Conservation (phyloP, 2,797 vertebrate species). For the Borostomias antarcticus region DNA sequence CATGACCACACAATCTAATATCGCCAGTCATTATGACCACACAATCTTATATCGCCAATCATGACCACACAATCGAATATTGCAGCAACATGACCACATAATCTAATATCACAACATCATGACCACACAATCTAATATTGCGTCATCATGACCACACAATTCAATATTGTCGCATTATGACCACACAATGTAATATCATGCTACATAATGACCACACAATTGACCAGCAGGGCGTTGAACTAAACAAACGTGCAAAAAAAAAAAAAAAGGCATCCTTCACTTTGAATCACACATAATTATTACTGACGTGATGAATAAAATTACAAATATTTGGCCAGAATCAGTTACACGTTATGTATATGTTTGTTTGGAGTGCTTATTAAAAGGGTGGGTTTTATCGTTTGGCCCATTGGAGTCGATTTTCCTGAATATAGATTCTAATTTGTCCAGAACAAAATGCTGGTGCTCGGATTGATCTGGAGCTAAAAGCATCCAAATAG, state of each 20-base stretch:
- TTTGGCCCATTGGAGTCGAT: constrained; percentile 42
- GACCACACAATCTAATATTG: background rate
- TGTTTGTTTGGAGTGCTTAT: constrained; percentile 44
- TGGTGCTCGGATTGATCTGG: constrained; percentile 54
- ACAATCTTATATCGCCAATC: too few relatives aligned
- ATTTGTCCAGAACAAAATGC: constrained; percentile 48
- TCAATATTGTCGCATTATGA: too few relatives aligned
- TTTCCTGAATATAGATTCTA: constrained; percentile 55
- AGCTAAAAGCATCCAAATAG: constrained; percentile 54
- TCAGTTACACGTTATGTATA: background rate
- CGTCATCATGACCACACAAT: too few relatives aligned
- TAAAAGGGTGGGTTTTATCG: constrained; percentile 52
- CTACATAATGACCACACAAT: too few relatives aligned
- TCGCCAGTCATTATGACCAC: too few relatives aligned
- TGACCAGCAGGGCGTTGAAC: background rate
- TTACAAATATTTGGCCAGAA: background rate
- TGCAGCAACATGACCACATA: too few relatives aligned
- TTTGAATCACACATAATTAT: background rate
- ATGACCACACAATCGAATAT: too few relatives aligned
- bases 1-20: too few relatives aligned
- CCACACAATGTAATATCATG: too few relatives aligned
- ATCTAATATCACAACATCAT: background rate
- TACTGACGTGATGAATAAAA: background rate
- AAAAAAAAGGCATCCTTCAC: background rate
- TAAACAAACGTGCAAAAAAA: background rate